These are phyloP conservation scores for Scolopax rusticola DNA, from an alignment of 2,797 vertebrate genomes.

Conservation along the genomic window DNA sequence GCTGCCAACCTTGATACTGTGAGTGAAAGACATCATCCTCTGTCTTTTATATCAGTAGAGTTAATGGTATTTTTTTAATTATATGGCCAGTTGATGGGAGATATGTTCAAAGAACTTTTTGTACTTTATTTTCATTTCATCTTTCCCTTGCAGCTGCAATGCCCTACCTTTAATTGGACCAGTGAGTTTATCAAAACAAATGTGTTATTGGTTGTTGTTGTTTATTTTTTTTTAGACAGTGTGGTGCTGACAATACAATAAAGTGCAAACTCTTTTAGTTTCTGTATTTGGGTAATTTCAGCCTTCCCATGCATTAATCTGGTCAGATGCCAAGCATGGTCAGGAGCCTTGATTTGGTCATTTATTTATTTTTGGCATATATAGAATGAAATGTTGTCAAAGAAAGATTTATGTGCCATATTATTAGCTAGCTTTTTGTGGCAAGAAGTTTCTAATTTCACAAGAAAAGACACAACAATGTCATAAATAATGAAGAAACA, in stretches of 20 bases:
- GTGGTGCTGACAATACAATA: slow-evolving; percentile 50
- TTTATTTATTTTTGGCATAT: slow-evolving; percentile 56
- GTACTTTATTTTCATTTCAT: slow-evolving; percentile 17
- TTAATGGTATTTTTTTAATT: slow-evolving; percentile 27
- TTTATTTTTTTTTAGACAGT: background rate
- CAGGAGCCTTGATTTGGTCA: slow-evolving; percentile 34
- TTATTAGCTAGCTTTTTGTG: slow-evolving; percentile 68
- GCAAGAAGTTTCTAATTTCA: slow-evolving; percentile 73
- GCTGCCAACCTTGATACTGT: slow-evolving; percentile 53
- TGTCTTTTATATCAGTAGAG: slow-evolving; percentile 17
- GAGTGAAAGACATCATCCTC: slow-evolving; percentile 47
- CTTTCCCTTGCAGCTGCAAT: background rate
- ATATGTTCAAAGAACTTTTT: slow-evolving; percentile 1
- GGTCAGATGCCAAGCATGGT: slow-evolving; percentile 49
- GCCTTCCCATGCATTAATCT: slow-evolving; percentile 64
- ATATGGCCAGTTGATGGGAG: background rate
- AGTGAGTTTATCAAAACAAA: slow-evolving; percentile 15
- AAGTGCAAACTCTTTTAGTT: slow-evolving; percentile 48
- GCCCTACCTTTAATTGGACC: slow-evolving; percentile 10
- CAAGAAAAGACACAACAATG: slow-evolving; percentile 73
- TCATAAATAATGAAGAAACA: slow-evolving; percentile 75
- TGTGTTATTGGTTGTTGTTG: background rate
- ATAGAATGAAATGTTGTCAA: slow-evolving; percentile 34
- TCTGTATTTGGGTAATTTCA: slow-evolving; percentile 42
- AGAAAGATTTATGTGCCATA: slow-evolving; percentile 61